phyloP scores from a whole-genome alignment of 2,113 vertebrate genomes.

The Macquaria australasica region DNA sequence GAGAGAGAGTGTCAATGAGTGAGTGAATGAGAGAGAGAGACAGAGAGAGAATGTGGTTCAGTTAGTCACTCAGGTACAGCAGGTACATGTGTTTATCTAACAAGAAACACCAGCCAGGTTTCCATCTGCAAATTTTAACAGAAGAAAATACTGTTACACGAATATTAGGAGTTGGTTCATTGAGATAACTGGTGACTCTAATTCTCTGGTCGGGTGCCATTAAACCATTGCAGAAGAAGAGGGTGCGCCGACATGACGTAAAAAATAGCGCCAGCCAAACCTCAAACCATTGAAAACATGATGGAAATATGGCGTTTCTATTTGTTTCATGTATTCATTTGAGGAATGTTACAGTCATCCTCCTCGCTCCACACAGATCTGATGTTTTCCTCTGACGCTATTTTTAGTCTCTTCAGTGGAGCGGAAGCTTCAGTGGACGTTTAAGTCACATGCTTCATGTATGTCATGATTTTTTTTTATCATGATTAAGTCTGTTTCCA shows the following conservation, averaged over 20 bases:
- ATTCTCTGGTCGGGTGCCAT: background rate
- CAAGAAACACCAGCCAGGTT: background rate
- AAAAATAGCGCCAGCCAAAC: background rate
- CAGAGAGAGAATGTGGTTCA: conserved; percentile 19
- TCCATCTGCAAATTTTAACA: background rate
- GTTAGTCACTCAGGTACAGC: conserved; percentile 15
- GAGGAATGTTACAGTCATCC: background rate
- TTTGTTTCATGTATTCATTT: too few relatives aligned
- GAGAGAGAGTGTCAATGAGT: conserved; percentile 8
- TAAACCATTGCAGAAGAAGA: background rate
- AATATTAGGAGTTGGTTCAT: background rate
- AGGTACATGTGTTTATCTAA: background rate
- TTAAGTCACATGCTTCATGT: background rate
- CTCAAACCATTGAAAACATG: background rate
- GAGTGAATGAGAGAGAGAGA: background rate
- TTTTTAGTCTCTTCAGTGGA: background rate
- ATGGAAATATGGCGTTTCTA: background rate
- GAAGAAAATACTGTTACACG: background rate
- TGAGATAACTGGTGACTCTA: background rate
- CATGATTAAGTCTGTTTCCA: background rate
- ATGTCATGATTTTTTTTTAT: background rate
- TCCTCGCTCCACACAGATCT: background rate
- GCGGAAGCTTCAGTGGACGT: background rate
- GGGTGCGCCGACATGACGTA: background rate
- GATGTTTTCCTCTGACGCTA: background rate